Percentiles rank a stretch among this genome's conserved stretches.
Evolutionary conservation across 2,888 invertebrate genomes (phyloP).

Genomic region (Aphodius sticticus): DNA sequence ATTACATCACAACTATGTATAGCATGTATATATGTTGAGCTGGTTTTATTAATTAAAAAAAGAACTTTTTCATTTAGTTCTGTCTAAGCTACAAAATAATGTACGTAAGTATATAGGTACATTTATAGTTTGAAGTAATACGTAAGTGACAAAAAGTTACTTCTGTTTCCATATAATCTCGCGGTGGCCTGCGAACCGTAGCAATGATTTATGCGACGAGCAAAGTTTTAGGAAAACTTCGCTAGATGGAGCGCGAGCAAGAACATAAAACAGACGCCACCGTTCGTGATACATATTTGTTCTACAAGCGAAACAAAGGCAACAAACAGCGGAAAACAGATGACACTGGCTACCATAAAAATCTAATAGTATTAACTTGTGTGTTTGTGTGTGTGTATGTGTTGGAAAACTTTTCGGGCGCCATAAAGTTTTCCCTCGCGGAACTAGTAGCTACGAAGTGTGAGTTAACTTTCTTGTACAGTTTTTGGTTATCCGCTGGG

Average conservation of each 20-base stretch:
- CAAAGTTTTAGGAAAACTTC: background rate
- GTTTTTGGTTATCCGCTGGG: too few relatives aligned
- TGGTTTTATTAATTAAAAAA: too few relatives aligned
- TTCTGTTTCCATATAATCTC: too few relatives aligned
- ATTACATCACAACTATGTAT: too few relatives aligned
- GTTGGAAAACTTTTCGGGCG: slow-evolving; percentile 12
- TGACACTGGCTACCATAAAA: slow-evolving; percentile 22
- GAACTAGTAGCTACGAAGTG: background rate
- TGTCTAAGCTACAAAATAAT: too few relatives aligned
- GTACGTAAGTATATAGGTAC: background rate
- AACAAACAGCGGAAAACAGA: slow-evolving; percentile 20
- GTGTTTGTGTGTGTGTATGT: slow-evolving; percentile 9
- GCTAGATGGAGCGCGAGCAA: background rate
- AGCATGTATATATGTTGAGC: too few relatives aligned
- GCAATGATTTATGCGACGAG: background rate
- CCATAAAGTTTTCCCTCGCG: slow-evolving; percentile 18
- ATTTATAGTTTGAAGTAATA: background rate
- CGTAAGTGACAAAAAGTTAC: too few relatives aligned
- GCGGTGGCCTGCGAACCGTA: background rate
- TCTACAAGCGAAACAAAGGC: background rate
- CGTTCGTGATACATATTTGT: background rate
- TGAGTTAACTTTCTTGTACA: background rate
- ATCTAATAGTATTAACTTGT: slow-evolving; percentile 22
- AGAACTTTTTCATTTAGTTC: too few relatives aligned
- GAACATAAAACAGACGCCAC: background rate